These are phyloP conservation scores for Catajapyx aquilonaris DNA, from an alignment of 1,140 invertebrate genomes.

Conservation along the genomic window DNA sequence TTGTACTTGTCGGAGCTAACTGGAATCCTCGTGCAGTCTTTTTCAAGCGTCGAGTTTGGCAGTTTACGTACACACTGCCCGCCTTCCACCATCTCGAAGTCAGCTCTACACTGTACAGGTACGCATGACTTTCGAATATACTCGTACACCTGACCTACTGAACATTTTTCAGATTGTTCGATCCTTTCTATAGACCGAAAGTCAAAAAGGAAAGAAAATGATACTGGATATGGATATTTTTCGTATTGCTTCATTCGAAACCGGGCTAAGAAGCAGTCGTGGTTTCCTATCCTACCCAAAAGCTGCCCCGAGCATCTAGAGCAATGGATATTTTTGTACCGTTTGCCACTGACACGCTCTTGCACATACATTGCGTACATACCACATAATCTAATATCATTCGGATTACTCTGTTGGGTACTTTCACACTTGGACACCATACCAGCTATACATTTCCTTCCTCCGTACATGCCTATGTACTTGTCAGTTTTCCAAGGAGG, in stretches of 20 bases:
- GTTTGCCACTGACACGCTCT: background rate
- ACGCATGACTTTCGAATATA: background rate
- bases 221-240: background rate
- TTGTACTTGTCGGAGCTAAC: background rate
- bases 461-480: background rate
- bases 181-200: background rate
- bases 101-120: background rate
- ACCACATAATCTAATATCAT: background rate
- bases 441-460: background rate
- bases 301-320: background rate
- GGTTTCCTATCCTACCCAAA: background rate
- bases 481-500: too few relatives aligned
- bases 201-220: background rate
- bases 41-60: background rate
- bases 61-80: background rate
- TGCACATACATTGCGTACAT: background rate
- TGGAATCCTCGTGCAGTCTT: background rate
- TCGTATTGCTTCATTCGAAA: background rate
- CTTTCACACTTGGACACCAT: background rate
- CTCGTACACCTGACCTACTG: background rate
- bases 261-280: background rate
- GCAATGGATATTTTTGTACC: background rate
- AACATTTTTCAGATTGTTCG: background rate
- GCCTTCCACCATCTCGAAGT: background rate
- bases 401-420: background rate